Evolutionary conservation across 1,140 invertebrate species (phyloP), one percentile per base, ranked within the genome.

Genomic region (Arctopsyche grandis): DNA sequence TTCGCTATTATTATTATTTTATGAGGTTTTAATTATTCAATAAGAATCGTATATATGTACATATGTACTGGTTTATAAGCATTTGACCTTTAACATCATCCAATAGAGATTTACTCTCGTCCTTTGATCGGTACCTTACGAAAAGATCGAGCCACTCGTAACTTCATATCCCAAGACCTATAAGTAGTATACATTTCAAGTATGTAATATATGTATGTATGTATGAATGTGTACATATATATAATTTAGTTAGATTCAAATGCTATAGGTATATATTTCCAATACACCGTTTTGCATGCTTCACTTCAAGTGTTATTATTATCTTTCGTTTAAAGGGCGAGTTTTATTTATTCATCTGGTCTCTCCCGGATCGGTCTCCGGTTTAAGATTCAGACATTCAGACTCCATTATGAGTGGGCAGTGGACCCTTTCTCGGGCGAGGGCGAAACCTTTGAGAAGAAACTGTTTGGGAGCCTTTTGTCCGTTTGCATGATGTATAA

Each of bases 301-400:
- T 38, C 29, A 38, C 3, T 38, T 38, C 29, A 21, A 60, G 56
- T 21, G 56, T 60, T 60, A 19, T 60, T 60, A 60, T 60, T 60
- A 60, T 60, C 56, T 60, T 60, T 60, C 56, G 21, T 19, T 60
- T 19, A 60, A 19, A 60, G 56, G 29, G 3, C 3, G 29, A 7
- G 29, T 38, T 60, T 60, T 60, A 60, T 60, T 60, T 60, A 60
- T 60, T 60, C 29, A 38, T 38, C 56, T 19, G 16, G 16, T 60
- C 56, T 60, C 56, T 60, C 16, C n/a, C 9, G 16, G 1, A 19
- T 19, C 9, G 56, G 56, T 60, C 56, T 21, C 56, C 16, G 21
- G 56, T 19, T 60, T 60, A 19, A 21, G n/a, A 60, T 60, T 60
- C 56, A 21, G 14, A 60, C 29, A 38, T 38, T 38, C 29, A 38